Conservation (phyloP, 2,113 vertebrate genomes). For the Rhipidura dahli region DNA sequence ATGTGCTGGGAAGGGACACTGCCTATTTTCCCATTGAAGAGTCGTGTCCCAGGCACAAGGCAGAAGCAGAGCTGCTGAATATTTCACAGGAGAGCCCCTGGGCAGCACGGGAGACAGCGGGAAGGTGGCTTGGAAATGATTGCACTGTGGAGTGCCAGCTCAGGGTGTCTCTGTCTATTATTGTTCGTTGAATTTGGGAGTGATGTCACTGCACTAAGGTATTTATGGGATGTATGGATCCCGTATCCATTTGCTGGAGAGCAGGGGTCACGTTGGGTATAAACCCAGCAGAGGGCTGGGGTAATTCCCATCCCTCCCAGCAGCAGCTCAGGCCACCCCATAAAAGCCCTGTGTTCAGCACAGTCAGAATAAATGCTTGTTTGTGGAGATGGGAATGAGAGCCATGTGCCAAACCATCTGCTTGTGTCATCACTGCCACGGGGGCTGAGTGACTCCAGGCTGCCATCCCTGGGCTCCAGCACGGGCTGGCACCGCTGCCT, state of each 20-base stretch:
- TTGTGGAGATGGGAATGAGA: background rate
- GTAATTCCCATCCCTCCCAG: background rate
- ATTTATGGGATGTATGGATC: too few species aligned
- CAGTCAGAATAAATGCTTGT: background rate
- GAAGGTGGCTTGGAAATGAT: background rate
- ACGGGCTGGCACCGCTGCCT: accelerated
- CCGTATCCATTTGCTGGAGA: background rate
- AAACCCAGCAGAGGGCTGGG: background rate
- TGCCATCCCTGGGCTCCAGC: background rate
- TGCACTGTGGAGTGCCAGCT: background rate
- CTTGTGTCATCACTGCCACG: background rate
- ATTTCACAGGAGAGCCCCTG: background rate
- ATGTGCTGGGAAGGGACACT: accelerated
- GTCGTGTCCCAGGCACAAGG: background rate
- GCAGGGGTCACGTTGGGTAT: background rate
- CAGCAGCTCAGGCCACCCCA: background rate
- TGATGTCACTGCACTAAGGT: background rate
- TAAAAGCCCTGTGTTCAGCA: background rate
- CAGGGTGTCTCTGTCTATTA: background rate
- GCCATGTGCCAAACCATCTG: background rate
- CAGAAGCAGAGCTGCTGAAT: background rate
- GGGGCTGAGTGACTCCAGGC: background rate
- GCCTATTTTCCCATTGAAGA: background rate
- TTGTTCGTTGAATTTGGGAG: background rate
- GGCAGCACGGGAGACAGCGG: background rate